Evolutionary conservation across 1,140 invertebrate species (phyloP).

Genomic region (Liolophura sinensis): DNA sequence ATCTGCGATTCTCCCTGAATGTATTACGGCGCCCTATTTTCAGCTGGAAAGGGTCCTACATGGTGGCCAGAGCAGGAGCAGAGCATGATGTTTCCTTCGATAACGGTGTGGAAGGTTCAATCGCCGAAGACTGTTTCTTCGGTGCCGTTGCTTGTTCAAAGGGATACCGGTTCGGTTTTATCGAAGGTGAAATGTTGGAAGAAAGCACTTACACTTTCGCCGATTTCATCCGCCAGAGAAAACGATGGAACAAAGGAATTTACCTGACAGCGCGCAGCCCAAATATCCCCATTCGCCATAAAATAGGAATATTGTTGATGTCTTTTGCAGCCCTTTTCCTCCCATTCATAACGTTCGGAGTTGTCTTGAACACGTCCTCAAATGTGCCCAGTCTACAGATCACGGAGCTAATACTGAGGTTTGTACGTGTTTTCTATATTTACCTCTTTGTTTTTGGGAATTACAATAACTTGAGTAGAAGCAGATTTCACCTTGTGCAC

Average conservation of each 20-base stretch:
- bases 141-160: conserved; percentile 77
- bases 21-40: conserved; percentile 93
- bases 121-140: conserved; percentile 95
- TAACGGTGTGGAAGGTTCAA: conserved; percentile 90
- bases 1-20: conserved; percentile 87
- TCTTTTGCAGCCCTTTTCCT: too few relatives aligned
- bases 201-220: conserved; percentile 92
- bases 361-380: too few relatives aligned
- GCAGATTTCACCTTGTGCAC: too few relatives aligned
- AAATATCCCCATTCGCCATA: conserved; percentile 70
- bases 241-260: conserved; percentile 94
- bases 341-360: too few relatives aligned
- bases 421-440: too few relatives aligned
- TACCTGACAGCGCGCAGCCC: conserved; percentile 89
- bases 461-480: too few relatives aligned
- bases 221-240: conserved; percentile 93
- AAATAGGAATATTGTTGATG: too few relatives aligned
- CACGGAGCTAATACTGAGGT: too few relatives aligned
- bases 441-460: too few relatives aligned
- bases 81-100: conserved; percentile 91
- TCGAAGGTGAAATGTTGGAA: conserved; percentile 87
- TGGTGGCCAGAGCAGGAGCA: conserved; percentile 73
- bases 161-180: conserved; percentile 56
- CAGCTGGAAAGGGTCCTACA: conserved; percentile 79
- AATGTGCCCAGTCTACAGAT: too few relatives aligned